These are phyloP conservation scores for Porites divaricata DNA, from an alignment of 92 coral and sea anemone species.

Conservation along the genomic window DNA sequence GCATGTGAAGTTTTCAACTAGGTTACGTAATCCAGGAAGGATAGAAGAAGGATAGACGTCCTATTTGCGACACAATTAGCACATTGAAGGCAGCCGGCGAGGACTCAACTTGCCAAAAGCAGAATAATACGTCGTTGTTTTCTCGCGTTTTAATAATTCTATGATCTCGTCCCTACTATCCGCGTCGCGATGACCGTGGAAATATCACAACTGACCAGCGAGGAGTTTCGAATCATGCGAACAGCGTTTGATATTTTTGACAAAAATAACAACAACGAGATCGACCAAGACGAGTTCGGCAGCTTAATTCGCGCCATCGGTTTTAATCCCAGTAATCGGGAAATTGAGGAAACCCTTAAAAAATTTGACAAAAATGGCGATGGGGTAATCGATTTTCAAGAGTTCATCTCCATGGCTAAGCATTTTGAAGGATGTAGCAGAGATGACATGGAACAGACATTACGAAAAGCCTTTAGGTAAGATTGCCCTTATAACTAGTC, in stretches of 20 bases:
- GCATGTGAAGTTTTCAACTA: neutral
- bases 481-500: neutral
- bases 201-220: constrained; percentile 47
- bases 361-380: constrained; percentile 78
- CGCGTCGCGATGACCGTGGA: constrained; percentile 38
- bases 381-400: constrained; percentile 87
- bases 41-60: neutral
- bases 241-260: constrained; percentile 82
- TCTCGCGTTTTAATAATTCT: neutral
- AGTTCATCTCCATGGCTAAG: constrained; percentile 82
- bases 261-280: constrained; percentile 70
- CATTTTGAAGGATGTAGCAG: constrained; percentile 75
- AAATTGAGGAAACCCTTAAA: constrained; percentile 64
- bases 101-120: neutral
- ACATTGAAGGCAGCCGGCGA: neutral
- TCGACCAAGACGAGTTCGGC: constrained; percentile 79
- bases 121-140: neutral
- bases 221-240: constrained; percentile 71
- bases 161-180: neutral
- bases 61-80: constrained; percentile 12
- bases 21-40: neutral
- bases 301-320: constrained; percentile 82
- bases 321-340: constrained; percentile 72
- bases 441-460: constrained; percentile 74
- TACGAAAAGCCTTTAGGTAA: constrained; percentile 89